A percentile compares a stretch with the other conserved stretches of the same genome.
Conservation (phyloP, 2,113 vertebrate genomes). For the Mungos mungo region DNA sequence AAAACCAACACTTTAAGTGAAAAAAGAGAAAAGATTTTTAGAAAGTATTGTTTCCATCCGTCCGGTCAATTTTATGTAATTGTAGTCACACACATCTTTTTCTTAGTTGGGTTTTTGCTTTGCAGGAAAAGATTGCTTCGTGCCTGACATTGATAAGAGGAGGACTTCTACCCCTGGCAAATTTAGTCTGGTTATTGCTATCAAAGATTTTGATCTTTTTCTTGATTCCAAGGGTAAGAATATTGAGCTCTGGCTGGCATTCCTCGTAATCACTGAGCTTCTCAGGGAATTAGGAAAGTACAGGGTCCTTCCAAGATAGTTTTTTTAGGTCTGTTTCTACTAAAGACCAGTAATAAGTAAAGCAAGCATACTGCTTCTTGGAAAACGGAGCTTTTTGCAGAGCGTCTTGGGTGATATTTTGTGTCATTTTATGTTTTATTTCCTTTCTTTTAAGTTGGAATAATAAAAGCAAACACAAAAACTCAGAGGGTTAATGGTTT, state of each 20-base stretch:
- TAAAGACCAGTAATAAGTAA: slow-evolving; percentile 34
- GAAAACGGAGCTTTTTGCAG: background rate
- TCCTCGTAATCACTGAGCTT: slow-evolving; percentile 44
- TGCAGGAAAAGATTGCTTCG: slow-evolving; percentile 45
- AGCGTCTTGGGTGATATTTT: background rate
- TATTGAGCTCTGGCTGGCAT: slow-evolving; percentile 47
- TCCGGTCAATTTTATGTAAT: slow-evolving; percentile 36
- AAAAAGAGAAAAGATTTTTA: background rate
- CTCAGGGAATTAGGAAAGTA: background rate
- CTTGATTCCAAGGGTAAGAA: slow-evolving; percentile 52
- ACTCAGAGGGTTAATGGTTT: background rate
- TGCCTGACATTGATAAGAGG: slow-evolving; percentile 53
- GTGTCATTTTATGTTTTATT: background rate
- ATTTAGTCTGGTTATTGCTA: slow-evolving; percentile 65
- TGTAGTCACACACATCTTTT: slow-evolving; percentile 20
- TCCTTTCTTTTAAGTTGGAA: slow-evolving; percentile 9
- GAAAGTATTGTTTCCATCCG: slow-evolving; percentile 30
- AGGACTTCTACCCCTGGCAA: background rate
- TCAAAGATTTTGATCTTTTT: slow-evolving; percentile 49
- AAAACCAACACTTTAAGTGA: background rate
- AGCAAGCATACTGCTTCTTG: background rate
- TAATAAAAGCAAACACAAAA: background rate
- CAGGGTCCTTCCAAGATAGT: slow-evolving; percentile 27
- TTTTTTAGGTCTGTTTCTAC: slow-evolving; percentile 52
- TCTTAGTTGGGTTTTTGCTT: slow-evolving; percentile 43